A percentile compares a stretch with the other conserved stretches of the same genome.
Evolutionary conservation across 2,888 invertebrate genomes (phyloP).

Genomic region (Tenthredo livida): DNA sequence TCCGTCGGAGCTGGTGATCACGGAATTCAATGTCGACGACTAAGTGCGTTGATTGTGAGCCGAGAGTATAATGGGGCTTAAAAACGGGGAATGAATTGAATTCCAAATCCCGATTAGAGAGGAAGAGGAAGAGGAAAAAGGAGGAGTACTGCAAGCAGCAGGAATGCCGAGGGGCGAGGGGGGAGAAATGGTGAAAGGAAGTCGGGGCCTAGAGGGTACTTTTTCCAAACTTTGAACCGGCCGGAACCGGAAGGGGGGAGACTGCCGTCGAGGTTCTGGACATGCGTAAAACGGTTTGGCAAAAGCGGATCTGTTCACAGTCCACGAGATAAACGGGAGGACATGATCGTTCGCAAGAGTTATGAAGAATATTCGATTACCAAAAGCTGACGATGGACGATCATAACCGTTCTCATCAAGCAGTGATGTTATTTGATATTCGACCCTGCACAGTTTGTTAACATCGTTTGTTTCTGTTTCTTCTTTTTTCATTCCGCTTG

Average conservation of each 20-base stretch:
- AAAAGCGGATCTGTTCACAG: not conserved
- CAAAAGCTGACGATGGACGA: not conserved
- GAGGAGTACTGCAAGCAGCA: too few species aligned
- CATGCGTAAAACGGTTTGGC: not conserved
- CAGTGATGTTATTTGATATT: not conserved
- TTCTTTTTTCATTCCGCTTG: not conserved
- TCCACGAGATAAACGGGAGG: not conserved
- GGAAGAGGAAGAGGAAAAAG: not conserved
- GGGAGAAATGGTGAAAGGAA: not conserved
- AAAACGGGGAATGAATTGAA: not conserved
- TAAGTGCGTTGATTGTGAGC: not conserved
- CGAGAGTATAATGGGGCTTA: not conserved
- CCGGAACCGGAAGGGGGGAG: not conserved
- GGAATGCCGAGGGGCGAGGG: too few species aligned
- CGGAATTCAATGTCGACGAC: not conserved
- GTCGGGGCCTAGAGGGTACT: not conserved
- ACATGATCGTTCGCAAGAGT: not conserved
- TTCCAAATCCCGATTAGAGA: not conserved
- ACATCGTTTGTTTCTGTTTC: not conserved
- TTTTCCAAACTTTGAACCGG: not conserved
- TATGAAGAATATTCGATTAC: not conserved
- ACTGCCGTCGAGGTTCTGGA: not conserved
- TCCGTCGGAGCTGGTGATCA: not conserved
- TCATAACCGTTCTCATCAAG: not conserved
- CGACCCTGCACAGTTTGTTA: not conserved